Conservation (phyloP, 2,888 invertebrate genomes). For the Oligia latruncula region DNA sequence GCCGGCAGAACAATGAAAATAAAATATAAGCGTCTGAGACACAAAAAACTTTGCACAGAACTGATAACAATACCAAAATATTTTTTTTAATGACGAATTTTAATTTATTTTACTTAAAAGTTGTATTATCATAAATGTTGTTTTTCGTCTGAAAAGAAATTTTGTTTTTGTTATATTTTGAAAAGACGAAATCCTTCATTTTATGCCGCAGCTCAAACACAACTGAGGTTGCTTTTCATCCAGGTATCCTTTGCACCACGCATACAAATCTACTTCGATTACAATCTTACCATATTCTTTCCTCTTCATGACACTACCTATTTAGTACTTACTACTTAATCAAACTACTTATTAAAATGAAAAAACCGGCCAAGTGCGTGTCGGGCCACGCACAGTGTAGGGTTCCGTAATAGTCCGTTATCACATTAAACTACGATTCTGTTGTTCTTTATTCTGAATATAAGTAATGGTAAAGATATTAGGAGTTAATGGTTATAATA, state of each 20-base stretch:
- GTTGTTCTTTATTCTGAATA: too few relatives aligned
- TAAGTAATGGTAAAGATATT: too few relatives aligned
- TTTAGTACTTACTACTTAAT: neutral
- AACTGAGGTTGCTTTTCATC: neutral
- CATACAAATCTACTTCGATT: neutral
- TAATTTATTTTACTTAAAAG: slow-evolving; percentile 5
- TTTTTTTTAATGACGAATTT: slow-evolving; percentile 28
- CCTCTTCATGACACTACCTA: too few relatives aligned
- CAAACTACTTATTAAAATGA: neutral
- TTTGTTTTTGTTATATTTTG: neutral
- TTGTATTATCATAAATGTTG: slow-evolving; percentile 11
- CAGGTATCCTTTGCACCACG: neutral
- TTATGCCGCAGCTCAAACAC: neutral
- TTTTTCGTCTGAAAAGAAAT: neutral
- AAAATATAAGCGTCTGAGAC: slow-evolving; percentile 39
- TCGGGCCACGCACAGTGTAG: too few relatives aligned
- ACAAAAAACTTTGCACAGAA: slow-evolving; percentile 56
- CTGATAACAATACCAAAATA: slow-evolving; percentile 44
- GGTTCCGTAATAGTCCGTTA: too few relatives aligned
- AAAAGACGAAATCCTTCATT: neutral
- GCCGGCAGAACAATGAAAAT: slow-evolving; percentile 40
- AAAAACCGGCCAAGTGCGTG: too few relatives aligned
- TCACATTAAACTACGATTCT: too few relatives aligned
- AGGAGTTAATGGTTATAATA: too few relatives aligned
- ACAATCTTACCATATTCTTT: neutral